phyloP scores from a whole-genome alignment of 2,797 vertebrate genomes.

The Myripristis jacobus region DNA sequence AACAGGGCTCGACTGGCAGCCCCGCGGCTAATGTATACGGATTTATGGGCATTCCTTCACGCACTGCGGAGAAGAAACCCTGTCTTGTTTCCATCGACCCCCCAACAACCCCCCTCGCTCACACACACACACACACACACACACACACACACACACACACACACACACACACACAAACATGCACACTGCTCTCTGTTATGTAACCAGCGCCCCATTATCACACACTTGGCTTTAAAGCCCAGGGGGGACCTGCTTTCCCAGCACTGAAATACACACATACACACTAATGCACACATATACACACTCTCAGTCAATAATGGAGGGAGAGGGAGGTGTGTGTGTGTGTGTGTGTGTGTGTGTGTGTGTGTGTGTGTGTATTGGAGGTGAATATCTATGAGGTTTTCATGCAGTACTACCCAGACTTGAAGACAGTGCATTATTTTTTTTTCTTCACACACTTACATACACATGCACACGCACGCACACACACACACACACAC shows the following conservation, averaged over 20 bases:
- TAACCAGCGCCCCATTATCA: conserved; percentile 66
- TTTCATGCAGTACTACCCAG: conserved; percentile 1
- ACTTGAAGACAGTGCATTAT: conserved; percentile 7
- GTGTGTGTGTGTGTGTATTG: conserved; percentile 10
- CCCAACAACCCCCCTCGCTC: conserved; percentile 9
- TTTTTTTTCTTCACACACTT: conserved; percentile 6
- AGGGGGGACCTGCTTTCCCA: conserved; percentile 55
- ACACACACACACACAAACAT: conserved; percentile 1
- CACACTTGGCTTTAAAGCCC: conserved; percentile 51
- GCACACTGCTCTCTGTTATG: conserved; percentile 43
- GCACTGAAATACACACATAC: conserved; percentile 32
- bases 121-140: conserved; percentile 6
- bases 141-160: conserved; percentile 1
- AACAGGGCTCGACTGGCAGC: conserved; percentile 12
- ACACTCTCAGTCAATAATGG: conserved; percentile 17
- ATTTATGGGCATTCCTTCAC: conserved; percentile 72
- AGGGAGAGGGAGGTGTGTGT: not conserved
- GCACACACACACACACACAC: conserved; percentile 1
- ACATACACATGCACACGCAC: conserved; percentile 1
- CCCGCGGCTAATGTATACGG: conserved; percentile 39
- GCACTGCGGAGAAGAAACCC: conserved; percentile 57
- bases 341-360: conserved; percentile 14
- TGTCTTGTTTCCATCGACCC: conserved; percentile 46
- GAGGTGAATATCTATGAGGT: not conserved
- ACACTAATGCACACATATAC: conserved; percentile 19